A percentile compares a stretch with the other conserved stretches of the same genome.
These are phyloP conservation scores for Cynodonichthys magdalenae DNA, from an alignment of 2,797 vertebrate species.

Conservation along the genomic window DNA sequence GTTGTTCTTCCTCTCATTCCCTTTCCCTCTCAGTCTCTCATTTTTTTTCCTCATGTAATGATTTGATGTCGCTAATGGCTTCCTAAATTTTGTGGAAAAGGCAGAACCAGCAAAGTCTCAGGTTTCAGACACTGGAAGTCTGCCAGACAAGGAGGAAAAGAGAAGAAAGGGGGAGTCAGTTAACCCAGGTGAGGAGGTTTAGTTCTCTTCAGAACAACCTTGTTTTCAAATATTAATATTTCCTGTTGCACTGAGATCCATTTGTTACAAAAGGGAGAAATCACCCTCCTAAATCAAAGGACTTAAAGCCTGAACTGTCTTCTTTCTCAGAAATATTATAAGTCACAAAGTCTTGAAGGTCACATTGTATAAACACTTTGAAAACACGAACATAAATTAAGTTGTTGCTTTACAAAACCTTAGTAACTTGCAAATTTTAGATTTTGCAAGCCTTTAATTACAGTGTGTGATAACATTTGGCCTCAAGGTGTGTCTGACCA, in stretches of 20 bases:
- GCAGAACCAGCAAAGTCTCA: constrained; percentile 85
- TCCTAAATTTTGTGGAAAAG: constrained; percentile 92
- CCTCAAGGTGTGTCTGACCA: constrained; percentile 75
- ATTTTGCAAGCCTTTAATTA: constrained; percentile 43
- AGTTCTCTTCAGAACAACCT: constrained; percentile 44
- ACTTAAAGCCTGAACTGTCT: constrained; percentile 43
- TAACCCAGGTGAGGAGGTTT: constrained; percentile 53
- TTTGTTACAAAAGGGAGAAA: constrained; percentile 39
- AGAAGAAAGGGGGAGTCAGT: constrained; percentile 16
- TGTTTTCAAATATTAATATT: constrained; percentile 55
- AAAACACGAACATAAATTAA: constrained; percentile 44
- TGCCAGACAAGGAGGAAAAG: constrained; percentile 65
- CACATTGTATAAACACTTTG: constrained; percentile 40
- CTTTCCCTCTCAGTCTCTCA: constrained; percentile 45
- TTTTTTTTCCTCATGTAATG: constrained; percentile 83
- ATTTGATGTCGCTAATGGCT: constrained; percentile 97
- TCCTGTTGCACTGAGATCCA: constrained; percentile 47
- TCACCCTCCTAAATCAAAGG: constrained; percentile 48
- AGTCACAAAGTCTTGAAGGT: constrained; percentile 35
- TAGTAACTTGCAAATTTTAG: constrained; percentile 53
- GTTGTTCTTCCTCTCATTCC: constrained; percentile 60
- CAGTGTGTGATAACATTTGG: constrained; percentile 65
- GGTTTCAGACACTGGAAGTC: constrained; percentile 88
- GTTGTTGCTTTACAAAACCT: constrained; percentile 46
- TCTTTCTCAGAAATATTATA: constrained; percentile 58